Evolutionary conservation across 2,888 invertebrate genomes (phyloP).

Genomic region (Volucella inflata): DNA sequence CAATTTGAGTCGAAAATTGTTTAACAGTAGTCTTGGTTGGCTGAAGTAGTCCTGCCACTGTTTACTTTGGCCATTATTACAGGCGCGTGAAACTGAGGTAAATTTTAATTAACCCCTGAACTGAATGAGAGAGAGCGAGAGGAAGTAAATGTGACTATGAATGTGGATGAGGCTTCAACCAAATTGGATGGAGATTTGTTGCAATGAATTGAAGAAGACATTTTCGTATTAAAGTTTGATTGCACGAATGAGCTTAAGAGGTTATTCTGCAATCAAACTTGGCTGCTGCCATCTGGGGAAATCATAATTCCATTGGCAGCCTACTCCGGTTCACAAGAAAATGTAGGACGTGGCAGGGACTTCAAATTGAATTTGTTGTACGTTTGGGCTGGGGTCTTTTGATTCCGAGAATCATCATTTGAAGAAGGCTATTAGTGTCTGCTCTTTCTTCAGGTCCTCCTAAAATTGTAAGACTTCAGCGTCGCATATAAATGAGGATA

Average conservation of each 20-base stretch:
- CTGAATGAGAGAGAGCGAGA: too few relatives aligned
- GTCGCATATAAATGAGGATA: too few relatives aligned
- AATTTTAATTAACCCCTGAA: conserved; percentile 67
- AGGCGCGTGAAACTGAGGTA: conserved; percentile 45
- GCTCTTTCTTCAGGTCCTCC: too few relatives aligned
- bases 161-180: conserved; percentile 8
- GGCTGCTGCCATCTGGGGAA: conserved; percentile 24
- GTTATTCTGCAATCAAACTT: neutral
- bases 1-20: conserved; percentile 50
- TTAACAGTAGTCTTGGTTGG: conserved; percentile 4
- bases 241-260: conserved; percentile 23
- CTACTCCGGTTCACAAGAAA: too few relatives aligned
- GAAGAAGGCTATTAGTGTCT: too few relatives aligned
- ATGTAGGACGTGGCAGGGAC: too few relatives aligned
- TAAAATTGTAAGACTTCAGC: too few relatives aligned
- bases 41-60: neutral
- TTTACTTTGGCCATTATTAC: conserved; percentile 42
- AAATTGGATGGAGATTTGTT: conserved; percentile 33
- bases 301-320: conserved; percentile 11
- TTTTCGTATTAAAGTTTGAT: conserved; percentile 58
- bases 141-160: too few relatives aligned
- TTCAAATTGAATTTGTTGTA: too few relatives aligned
- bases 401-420: too few relatives aligned
- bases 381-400: too few relatives aligned
- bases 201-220: conserved; percentile 47